Evolutionary conservation across 1,140 invertebrate genomes (phyloP), one percentile per base, ranked within the genome.

Genomic region (Drosophila insularis): DNA sequence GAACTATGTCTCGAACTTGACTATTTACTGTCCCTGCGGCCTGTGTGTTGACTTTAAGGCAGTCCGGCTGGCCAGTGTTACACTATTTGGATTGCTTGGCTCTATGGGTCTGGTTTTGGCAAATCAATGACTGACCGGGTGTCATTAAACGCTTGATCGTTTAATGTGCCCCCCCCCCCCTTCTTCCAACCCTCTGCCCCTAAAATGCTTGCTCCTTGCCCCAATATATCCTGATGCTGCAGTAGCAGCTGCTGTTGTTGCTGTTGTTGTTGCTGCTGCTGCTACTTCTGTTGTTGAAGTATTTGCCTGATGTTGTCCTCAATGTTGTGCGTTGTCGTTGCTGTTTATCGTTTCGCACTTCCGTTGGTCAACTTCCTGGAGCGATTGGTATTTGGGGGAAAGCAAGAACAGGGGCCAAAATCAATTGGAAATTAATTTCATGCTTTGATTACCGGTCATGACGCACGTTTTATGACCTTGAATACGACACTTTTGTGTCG

Each of bases 381-480:
- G 85, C 85, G 77, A 84, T 89, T 82, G 84, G 32, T 8, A 11
- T 10, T 35, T 35, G 32, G 32, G 32, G 74, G 43, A 65, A 27
- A 62, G 54, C 66, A 59, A 56, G 71, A 66, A 75, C 71, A 62
- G 82, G 82, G 82, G 84, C 82, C 80, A 84, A 87, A 87, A 87
- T 87, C 84, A 87, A 87, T 87, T 87, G 84, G 84, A 87, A 87
- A 87, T 87, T 87, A 87, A 87, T 87, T 87, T 89, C 80, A 84
- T 89, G 84, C 84, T 87, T 89, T 87, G 84, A 87, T 87, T 87
- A 87, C 84, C 84, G 84, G 84, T 87, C 81, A 79, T 87, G 84
- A 84, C 80, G 84, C 84, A 87, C 84, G 84, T 87, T 87, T 87
- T 87, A 87, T 87, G 84, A 87, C 84, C 84, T 87, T 87, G 84